Evolutionary conservation across 2,888 invertebrate species (phyloP).

Genomic region (Agonopterix subpropinquella): DNA sequence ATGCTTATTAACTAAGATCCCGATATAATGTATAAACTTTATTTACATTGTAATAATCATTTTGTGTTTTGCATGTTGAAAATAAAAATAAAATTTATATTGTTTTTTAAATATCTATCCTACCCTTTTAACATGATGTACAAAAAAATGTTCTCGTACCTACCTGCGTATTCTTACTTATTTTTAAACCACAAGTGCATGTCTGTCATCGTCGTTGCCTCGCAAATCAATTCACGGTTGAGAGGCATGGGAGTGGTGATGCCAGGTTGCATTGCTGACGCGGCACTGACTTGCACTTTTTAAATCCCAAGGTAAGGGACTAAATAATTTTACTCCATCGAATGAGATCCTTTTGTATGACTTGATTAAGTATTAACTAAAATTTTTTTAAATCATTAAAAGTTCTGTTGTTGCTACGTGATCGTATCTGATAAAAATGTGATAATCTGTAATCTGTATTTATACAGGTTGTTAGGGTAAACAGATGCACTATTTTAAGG

Average conservation of each 20-base stretch:
- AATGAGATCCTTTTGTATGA: constrained; percentile 1
- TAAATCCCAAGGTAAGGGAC: constrained; percentile 7
- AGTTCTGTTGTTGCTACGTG: neutral
- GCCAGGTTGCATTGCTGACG: neutral
- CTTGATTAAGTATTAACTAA: neutral
- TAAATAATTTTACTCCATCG: neutral
- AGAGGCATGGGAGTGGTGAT: constrained; percentile 23
- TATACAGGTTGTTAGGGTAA: too few relatives aligned
- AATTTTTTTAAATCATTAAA: neutral
- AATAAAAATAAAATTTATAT: too few relatives aligned
- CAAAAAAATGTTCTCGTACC: too few relatives aligned
- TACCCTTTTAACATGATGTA: too few relatives aligned
- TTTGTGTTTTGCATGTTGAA: too few relatives aligned
- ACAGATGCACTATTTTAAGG: too few relatives aligned
- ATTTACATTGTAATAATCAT: too few relatives aligned
- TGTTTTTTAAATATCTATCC: too few relatives aligned
- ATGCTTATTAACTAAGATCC: too few relatives aligned
- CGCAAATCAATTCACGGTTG: constrained; percentile 37
- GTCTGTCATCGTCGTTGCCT: constrained; percentile 41
- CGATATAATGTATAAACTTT: too few relatives aligned
- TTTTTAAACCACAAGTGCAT: constrained; percentile 12
- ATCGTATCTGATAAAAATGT: neutral
- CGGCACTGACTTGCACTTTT: constrained; percentile 7
- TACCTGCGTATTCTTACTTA: neutral
- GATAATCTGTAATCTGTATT: too few relatives aligned